These are phyloP conservation scores for Digitonthophagus gazella DNA, from an alignment of 2,888 invertebrate genomes.

Conservation along the genomic window DNA sequence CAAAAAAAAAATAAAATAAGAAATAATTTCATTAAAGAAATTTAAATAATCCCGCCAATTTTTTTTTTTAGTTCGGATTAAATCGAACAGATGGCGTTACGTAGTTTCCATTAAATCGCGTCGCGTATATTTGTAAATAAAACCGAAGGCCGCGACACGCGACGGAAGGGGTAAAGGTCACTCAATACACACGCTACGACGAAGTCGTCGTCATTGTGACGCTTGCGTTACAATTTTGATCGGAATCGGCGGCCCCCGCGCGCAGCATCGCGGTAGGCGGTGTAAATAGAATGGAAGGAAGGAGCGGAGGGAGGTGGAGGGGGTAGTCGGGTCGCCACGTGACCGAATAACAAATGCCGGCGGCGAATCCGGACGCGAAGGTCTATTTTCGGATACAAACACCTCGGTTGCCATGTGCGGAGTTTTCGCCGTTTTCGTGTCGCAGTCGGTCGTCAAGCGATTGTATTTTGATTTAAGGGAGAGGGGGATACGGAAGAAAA, in stretches of 20 bases:
- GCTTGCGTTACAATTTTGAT: neutral
- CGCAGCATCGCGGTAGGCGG: neutral
- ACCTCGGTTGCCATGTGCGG: neutral
- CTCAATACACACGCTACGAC: neutral
- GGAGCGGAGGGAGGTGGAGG: neutral
- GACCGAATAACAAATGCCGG: neutral
- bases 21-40: neutral
- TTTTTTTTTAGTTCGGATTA: neutral
- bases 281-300: neutral
- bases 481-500: no score
- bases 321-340: neutral
- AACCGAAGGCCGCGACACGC: neutral
- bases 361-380: neutral
- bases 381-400: neutral
- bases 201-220: neutral
- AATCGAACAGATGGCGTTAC: neutral
- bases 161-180: neutral
- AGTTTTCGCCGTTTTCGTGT: neutral
- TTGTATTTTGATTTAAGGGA: no score
- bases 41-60: neutral
- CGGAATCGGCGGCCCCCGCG: neutral
- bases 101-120: neutral
- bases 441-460: neutral
- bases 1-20: neutral
- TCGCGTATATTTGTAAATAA: neutral